Percentiles rank a stretch among this genome's conserved stretches.
These are phyloP conservation scores for Cremastinae sp. DNA, from an alignment of 2,888 invertebrate species.

Conservation along the genomic window DNA sequence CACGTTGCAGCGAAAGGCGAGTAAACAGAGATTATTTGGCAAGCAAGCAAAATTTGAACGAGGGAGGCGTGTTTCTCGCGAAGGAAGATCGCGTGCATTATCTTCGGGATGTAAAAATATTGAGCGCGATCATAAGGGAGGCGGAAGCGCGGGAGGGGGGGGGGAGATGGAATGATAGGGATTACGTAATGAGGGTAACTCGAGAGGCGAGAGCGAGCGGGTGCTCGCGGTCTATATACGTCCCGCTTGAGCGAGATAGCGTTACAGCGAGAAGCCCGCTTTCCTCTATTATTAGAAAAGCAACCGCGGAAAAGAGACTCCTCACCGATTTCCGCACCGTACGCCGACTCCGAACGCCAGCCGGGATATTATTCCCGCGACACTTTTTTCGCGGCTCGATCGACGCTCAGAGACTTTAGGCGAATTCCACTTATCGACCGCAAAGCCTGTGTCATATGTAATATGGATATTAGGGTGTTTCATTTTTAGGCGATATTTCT, in stretches of 20 bases:
- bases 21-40: conserved; percentile 8
- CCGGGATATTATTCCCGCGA: conserved; percentile 20
- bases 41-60: background rate
- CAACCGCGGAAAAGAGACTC: conserved; percentile 66
- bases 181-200: conserved; percentile 74
- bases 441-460: too few species aligned
- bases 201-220: conserved; percentile 69
- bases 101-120: conserved; percentile 49
- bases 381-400: conserved; percentile 12
- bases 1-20: background rate
- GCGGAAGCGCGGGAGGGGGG: conserved; percentile 11
- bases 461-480: too few species aligned
- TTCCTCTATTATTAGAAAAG: conserved; percentile 70
- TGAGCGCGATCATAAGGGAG: too few species aligned
- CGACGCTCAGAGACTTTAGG: too few species aligned
- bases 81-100: conserved; percentile 31
- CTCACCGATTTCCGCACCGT: conserved; percentile 70
- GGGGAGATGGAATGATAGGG: conserved; percentile 34
- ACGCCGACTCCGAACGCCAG: conserved; percentile 41
- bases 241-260: conserved; percentile 49
- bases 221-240: conserved; percentile 64
- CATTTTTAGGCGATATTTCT: too few species aligned
- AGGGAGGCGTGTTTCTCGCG: conserved; percentile 31
- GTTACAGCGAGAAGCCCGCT: conserved; percentile 63
- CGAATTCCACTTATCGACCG: too few species aligned